A percentile compares a stretch with the other conserved stretches of the same genome.
Evolutionary conservation across 2,113 vertebrate genomes (phyloP).

Genomic region (Daubentonia madagascariensis): DNA sequence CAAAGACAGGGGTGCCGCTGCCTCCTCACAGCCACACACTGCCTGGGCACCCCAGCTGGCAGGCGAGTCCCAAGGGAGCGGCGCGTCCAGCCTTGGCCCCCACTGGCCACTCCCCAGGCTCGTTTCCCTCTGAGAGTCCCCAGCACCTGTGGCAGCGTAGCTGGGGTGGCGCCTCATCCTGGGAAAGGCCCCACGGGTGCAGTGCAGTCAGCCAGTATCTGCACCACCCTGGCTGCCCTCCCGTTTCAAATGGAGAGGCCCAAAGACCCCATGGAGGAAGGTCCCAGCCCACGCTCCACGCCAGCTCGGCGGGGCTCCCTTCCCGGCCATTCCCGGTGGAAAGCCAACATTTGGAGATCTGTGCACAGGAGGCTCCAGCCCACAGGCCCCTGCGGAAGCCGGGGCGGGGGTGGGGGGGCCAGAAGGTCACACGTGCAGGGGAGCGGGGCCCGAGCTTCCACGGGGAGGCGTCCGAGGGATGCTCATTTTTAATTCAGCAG

Average conservation of each 20-base stretch:
- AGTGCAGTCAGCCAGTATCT: not conserved
- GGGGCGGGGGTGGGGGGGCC: too few species aligned
- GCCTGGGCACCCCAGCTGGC: not conserved
- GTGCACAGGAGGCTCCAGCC: not conserved
- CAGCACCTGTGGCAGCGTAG: fast-evolving
- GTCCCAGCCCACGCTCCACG: slow-evolving; percentile 53
- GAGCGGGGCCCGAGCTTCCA: not conserved
- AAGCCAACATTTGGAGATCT: not conserved
- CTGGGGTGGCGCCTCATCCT: not conserved
- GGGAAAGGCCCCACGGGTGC: too few species aligned
- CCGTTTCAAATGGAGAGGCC: not conserved
- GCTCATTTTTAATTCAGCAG: slow-evolving; percentile 30
- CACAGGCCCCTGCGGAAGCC: not conserved
- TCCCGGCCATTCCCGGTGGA: too few species aligned
- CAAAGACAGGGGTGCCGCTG: fast-evolving
- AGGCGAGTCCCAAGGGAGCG: not conserved
- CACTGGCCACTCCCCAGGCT: not conserved
- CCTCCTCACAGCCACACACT: not conserved
- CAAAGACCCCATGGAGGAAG: slow-evolving; percentile 63
- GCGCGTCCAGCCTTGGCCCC: not conserved
- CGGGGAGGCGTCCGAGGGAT: not conserved
- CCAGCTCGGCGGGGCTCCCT: slow-evolving; percentile 49
- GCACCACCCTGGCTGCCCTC: fast-evolving
- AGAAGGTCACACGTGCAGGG: fast-evolving
- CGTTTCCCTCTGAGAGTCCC: not conserved